Base-by-base conservation (phyloP, 2,888 invertebrate genomes). In the Dolomedes plantarius region DNA sequence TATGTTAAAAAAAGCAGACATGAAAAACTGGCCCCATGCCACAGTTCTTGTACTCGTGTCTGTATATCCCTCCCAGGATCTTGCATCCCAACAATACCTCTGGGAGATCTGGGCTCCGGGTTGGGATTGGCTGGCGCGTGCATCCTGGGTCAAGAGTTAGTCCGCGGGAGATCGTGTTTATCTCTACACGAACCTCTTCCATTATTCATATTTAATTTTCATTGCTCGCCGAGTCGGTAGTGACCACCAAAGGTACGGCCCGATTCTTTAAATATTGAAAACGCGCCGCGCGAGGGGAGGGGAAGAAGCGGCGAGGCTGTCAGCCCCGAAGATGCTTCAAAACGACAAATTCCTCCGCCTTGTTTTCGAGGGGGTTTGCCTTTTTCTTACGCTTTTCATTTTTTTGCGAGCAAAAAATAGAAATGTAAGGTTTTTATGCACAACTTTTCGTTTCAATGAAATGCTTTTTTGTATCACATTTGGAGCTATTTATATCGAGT, bases 181-280 rank as follows among this genome's bases (percentile, higher is more conserved):
- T 86, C 85, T 86, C 78, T 76, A 83, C 76, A 73, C 85, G 78
- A 72, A 50, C 64, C 78, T 86, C 31, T 64, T 86, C 85, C 85
- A 86, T 86, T 79, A 86, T 86, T 86, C 85, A 86, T 86, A 86
- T 86, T 86, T 86, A 86, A 86, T 86, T 86, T 86, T 86, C 85
- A 86, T 86, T 86, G 85, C 85, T 75, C 68, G 78, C 68, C 32
- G 78, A 77, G 75, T 56, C 62, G 31, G 69, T 50, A 77, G 78
- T 79, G 85, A 86, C 83, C 83, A 85, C 73, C 73, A 36, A 62
- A 85, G 78, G 85, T 78, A 86, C 36, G 79, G 78, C 72, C 74
- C 64, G 78, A 79, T 73, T 86, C 78, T 79, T 86, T 86, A 86
- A 86, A 86, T 86, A 86, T 86, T 86, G 85, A 86, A 86, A 86